These are phyloP conservation scores for Vanessa tameamea DNA, from an alignment of 1,140 invertebrate genomes.

Conservation along the genomic window DNA sequence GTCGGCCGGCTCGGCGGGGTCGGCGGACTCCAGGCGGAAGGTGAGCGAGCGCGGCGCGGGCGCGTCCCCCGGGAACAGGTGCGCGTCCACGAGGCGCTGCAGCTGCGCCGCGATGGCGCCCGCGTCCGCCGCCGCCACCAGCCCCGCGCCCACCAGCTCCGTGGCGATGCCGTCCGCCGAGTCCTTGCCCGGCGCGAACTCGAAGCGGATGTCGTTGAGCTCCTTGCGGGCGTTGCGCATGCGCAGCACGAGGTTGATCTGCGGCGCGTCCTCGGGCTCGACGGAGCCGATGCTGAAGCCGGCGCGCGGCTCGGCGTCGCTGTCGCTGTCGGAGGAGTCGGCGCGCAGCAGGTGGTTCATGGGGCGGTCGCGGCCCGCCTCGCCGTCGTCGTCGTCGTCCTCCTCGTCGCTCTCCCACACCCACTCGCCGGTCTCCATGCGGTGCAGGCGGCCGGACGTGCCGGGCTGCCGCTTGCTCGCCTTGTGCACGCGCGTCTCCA, in stretches of 20 bases:
- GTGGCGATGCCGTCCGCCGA: slow-evolving; percentile 97
- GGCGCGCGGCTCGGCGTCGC: slow-evolving; percentile 59
- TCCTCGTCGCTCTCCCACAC: slow-evolving; percentile 95
- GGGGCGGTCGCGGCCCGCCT: slow-evolving; percentile 71
- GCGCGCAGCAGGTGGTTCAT: slow-evolving; percentile 82
- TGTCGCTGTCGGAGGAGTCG: slow-evolving; percentile 82
- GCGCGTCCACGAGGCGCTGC: slow-evolving; percentile 88
- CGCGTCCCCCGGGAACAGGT: slow-evolving; percentile 50
- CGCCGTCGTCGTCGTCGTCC: slow-evolving; percentile 76
- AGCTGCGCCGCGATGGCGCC: slow-evolving; percentile 95
- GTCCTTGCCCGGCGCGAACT: slow-evolving; percentile 97
- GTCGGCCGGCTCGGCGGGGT: slow-evolving; percentile 92
- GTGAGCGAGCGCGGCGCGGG: slow-evolving; percentile 84
- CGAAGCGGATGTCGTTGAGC: slow-evolving; percentile 98
- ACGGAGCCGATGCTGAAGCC: slow-evolving; percentile 68
- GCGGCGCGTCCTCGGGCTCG: slow-evolving; percentile 56
- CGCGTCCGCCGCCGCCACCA: slow-evolving; percentile 95
- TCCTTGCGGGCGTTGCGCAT: slow-evolving; percentile 91
- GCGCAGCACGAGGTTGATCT: slow-evolving; percentile 68
- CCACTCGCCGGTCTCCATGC: slow-evolving; percentile 98
- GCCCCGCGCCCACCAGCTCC: slow-evolving; percentile 96
- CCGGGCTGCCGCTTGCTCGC: slow-evolving; percentile 92
- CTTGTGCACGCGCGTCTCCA: slow-evolving; percentile 94
- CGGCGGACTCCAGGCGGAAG: slow-evolving; percentile 89
- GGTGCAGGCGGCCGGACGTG: slow-evolving; percentile 93